Conservation (phyloP, 30 jellyfish, hydroid and myxozoan genomes). For the Cassiopea andromeda region DNA sequence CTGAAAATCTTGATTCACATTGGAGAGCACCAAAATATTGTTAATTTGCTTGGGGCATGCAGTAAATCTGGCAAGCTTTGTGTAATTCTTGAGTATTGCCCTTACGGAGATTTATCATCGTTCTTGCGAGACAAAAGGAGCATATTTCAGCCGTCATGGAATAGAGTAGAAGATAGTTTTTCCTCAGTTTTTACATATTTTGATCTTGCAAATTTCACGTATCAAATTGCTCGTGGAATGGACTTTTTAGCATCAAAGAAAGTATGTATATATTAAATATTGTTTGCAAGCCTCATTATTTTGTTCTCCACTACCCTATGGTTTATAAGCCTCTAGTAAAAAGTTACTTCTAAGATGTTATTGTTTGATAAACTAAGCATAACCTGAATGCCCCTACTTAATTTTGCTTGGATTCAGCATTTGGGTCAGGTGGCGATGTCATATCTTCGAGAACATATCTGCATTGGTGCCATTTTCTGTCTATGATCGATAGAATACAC, state of each 20-base stretch:
- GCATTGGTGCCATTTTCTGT: background rate
- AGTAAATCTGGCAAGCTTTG: slow-evolving; percentile 81
- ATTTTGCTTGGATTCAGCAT: no score
- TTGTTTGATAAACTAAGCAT: no score
- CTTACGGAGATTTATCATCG: slow-evolving; percentile 78
- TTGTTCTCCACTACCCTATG: no score
- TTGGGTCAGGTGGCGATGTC: no score
- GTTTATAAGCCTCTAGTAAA: no score
- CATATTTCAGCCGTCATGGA: slow-evolving; percentile 81
- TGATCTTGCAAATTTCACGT: slow-evolving; percentile 76
- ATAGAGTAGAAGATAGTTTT: slow-evolving; percentile 24
- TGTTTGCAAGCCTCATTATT: no score
- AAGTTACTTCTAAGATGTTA: no score
- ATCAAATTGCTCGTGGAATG: slow-evolving; percentile 95
- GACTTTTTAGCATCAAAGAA: slow-evolving; percentile 84
- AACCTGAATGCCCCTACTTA: no score
- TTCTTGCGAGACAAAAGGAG: slow-evolving; percentile 81
- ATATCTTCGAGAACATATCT: no score
- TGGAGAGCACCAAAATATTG: slow-evolving; percentile 92
- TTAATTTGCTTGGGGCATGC: slow-evolving; percentile 95
- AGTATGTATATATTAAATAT: slow-evolving; percentile 17
- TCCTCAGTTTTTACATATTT: slow-evolving; percentile 53
- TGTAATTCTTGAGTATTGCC: slow-evolving; percentile 93
- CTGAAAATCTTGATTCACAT: slow-evolving; percentile 88
- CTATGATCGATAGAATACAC: no score